These are phyloP conservation scores for Nesoenas mayeri DNA, from an alignment of 2,113 vertebrate species.

Conservation along the genomic window DNA sequence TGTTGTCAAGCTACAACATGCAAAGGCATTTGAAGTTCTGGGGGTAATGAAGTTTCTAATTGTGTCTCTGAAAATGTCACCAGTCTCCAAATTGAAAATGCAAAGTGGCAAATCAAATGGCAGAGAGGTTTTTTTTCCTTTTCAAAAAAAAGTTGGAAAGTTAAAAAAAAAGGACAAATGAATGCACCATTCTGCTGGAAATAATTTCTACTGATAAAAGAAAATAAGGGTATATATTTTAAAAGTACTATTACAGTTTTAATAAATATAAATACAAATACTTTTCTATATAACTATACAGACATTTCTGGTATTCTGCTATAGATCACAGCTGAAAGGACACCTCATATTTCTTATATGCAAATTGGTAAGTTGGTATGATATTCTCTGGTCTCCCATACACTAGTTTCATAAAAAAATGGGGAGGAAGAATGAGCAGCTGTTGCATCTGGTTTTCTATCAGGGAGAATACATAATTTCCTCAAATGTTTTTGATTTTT, in stretches of 20 bases:
- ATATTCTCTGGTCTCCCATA: not conserved
- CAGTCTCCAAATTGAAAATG: not conserved
- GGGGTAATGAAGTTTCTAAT: not conserved
- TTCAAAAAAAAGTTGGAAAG: not conserved
- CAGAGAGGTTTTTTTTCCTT: not conserved
- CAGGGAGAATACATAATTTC: not conserved
- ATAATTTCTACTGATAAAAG: not conserved
- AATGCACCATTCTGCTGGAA: not conserved
- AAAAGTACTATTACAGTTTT: not conserved
- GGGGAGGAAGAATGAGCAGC: accelerated
- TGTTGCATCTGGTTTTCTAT: not conserved
- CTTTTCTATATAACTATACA: not conserved
- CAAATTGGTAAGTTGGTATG: not conserved
- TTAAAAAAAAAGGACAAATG: not conserved
- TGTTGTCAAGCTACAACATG: not conserved
- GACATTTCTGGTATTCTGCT: not conserved
- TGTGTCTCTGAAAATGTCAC: not conserved
- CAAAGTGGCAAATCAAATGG: too few species aligned
- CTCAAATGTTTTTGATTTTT: not conserved
- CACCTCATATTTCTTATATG: not conserved
- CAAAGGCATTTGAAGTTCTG: not conserved
- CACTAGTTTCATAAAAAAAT: not conserved
- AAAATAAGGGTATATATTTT: not conserved
- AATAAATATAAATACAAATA: not conserved
- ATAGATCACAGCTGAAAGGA: not conserved